These are phyloP conservation scores for Acanthosoma haemorrhoidale DNA, from an alignment of 2,888 invertebrate species.

Conservation along the genomic window DNA sequence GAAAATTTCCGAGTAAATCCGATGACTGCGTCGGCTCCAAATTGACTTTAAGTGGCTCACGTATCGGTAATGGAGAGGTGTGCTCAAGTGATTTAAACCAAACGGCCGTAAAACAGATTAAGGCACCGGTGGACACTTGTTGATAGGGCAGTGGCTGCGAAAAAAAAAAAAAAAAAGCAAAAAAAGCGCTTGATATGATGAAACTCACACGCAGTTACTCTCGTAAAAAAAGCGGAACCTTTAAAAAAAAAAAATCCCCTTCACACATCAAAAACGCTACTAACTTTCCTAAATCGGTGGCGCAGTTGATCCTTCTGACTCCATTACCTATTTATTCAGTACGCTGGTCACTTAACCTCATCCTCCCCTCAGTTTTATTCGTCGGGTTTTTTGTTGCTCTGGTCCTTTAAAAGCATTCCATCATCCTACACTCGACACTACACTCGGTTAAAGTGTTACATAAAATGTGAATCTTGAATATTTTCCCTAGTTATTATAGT, in stretches of 20 bases:
- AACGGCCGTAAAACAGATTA: constrained; percentile 13
- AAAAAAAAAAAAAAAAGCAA: no score
- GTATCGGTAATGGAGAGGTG: neutral
- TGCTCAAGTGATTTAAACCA: constrained; percentile 1
- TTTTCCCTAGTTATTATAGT: no score
- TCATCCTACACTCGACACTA: no score
- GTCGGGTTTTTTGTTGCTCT: neutral
- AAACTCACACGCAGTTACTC: neutral
- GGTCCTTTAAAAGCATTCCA: no score
- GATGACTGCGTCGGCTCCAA: neutral
- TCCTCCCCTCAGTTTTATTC: no score
- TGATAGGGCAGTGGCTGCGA: neutral
- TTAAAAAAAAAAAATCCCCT: neutral
- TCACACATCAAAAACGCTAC: constrained; percentile 4
- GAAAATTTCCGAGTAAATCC: no score
- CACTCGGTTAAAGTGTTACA: no score
- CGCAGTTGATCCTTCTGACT: neutral
- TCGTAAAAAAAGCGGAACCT: neutral
- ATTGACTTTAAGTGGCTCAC: neutral
- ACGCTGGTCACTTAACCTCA: neutral
- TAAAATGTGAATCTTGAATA: no score
- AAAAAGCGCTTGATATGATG: neutral
- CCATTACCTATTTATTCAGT: neutral
- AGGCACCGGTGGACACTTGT: constrained; percentile 5
- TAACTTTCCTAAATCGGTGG: constrained; percentile 1